Percentiles rank a stretch among this genome's conserved stretches.
Conservation (phyloP, 2,888 invertebrate genomes). For the Eupithecia abbreviata region DNA sequence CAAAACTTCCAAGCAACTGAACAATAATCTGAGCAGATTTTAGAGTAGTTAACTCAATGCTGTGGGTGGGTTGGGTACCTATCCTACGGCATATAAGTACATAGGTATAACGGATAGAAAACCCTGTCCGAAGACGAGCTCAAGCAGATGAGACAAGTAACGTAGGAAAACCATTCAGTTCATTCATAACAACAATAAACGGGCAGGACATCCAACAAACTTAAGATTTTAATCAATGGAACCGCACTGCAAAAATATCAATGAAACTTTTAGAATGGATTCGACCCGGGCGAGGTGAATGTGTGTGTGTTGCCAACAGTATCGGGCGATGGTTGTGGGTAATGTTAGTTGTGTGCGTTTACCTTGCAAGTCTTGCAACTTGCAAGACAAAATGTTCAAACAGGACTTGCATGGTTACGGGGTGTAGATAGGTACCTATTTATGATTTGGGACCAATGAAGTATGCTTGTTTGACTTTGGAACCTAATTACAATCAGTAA, state of each 20-base stretch:
- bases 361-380: conserved; percentile 43
- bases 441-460: neutral
- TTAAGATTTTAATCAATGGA: conserved; percentile 70
- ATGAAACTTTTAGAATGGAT: conserved; percentile 76
- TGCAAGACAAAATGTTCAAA: conserved; percentile 42
- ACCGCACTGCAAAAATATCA: conserved; percentile 76
- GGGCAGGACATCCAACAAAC: neutral
- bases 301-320: conserved; percentile 56
- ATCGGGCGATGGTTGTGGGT: conserved; percentile 38
- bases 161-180: neutral
- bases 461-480: neutral
- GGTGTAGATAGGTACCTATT: neutral
- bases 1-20: neutral
- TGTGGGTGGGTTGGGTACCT: neutral
- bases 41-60: neutral
- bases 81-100: neutral
- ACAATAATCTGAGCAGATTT: neutral
- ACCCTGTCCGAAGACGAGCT: neutral
- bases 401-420: conserved; percentile 37
- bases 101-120: neutral
- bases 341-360: conserved; percentile 49
- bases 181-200: neutral
- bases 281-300: conserved; percentile 71
- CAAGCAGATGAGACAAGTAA: neutral
- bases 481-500: neutral